Evolutionary conservation across 2,888 invertebrate species (phyloP), one percentile per base, ranked within the genome.

Genomic region (Nipponacmea schrenckii): DNA sequence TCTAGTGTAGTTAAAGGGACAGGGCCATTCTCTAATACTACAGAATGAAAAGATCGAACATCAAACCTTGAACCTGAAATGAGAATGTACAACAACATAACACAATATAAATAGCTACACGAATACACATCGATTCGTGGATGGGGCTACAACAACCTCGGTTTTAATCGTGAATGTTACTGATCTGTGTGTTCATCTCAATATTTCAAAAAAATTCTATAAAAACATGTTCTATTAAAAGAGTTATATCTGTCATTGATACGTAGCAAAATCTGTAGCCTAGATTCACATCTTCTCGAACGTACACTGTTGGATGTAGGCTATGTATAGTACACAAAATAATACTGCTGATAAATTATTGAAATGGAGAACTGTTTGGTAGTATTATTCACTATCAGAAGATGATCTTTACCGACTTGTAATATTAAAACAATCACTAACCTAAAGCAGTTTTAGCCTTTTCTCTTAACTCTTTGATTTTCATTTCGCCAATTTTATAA

Each of bases 21-120:
- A 1, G 83, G 78, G 8, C 84, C 87, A 14, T 82, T 81, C 64
- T 80, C 76, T 66, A 89, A 76, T 20, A 88, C 76, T n/a, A 84
- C 81, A 12, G 84, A 80, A 73, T 89, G 88, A 77, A 89, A 89
- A 15, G 85, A 83, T 64, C 81, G 80, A 24, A 87, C 72, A 74
- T 88, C 83, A 74, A 88, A 89, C 24, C 77, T 70, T 2, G 79
- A 74, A 20, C 83, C 83, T 84, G 75, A 12, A 75, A 67, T 39
- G 46, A 20, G 45, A 67, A 65, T 31, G 39, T 5, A 10, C 7
- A 39, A 8, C 17, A 27, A 15, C 0, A 20, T 62, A 62, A 14
- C 17, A 14, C 14, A 20, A 14, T 17, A 5, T 26, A 62, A 20
- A 15, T 62, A 5, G 2, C 31, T n/a, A n/a, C n/a, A n/a, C n/a